Percentiles rank a stretch among this genome's conserved stretches.
Evolutionary conservation across 2,113 vertebrate species (phyloP).

Genomic region (Atractosteus spatula): DNA sequence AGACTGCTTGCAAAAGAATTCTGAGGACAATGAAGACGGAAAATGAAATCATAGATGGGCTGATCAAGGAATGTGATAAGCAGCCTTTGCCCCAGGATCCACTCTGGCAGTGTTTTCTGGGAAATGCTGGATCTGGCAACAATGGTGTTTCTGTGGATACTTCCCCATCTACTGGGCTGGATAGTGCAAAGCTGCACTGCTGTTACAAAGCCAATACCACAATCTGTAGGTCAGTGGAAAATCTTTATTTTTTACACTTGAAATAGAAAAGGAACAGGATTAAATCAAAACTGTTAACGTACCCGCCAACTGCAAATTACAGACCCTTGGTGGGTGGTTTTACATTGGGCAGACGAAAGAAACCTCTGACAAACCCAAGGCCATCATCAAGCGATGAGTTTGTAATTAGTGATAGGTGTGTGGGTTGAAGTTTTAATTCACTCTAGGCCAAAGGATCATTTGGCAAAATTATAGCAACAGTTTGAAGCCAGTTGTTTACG

Average conservation of each 20-base stretch:
- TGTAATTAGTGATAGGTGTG: too few species aligned
- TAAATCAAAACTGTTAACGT: too few species aligned
- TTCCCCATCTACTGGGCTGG: conserved; percentile 84
- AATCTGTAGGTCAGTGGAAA: conserved; percentile 78
- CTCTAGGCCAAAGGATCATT: too few species aligned
- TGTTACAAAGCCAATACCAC: conserved; percentile 96
- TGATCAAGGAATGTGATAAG: conserved; percentile 87
- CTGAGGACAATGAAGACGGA: conserved; percentile 93
- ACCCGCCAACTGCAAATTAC: too few species aligned
- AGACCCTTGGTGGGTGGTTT: too few species aligned
- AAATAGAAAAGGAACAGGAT: too few species aligned
- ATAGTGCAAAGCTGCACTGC: conserved; percentile 94
- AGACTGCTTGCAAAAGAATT: conserved; percentile 85
- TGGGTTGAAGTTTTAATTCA: too few species aligned
- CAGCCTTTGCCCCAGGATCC: conserved; percentile 96
- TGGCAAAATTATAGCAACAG: too few species aligned
- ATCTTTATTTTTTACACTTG: conserved; percentile 1
- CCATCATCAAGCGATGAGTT: too few species aligned
- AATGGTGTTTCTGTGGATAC: conserved; percentile 78
- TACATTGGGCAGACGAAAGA: too few species aligned
- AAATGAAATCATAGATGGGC: conserved; percentile 93
- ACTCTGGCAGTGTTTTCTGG: conserved; percentile 96
- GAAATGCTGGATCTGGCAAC: conserved; percentile 81
- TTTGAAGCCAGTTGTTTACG: too few species aligned
- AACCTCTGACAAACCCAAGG: too few species aligned